These are phyloP conservation scores for Sebastes ruberrimus DNA, from an alignment of 2,797 vertebrate genomes.

Conservation along the genomic window DNA sequence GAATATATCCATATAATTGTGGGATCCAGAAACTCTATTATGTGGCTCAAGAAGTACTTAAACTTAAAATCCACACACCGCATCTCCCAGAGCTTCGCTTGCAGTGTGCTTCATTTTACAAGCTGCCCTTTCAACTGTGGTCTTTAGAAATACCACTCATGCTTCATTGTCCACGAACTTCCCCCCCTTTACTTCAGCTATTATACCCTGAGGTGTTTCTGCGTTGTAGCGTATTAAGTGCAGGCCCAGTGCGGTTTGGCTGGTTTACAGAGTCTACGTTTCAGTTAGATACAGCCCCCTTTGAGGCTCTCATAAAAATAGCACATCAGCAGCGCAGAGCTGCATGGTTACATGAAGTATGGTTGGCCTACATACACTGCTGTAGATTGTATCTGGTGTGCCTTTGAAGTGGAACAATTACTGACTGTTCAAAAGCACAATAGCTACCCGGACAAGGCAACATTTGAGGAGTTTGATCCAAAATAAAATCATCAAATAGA, in stretches of 20 bases:
- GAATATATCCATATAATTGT: neutral
- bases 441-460: conserved; percentile 3
- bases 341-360: conserved; percentile 55
- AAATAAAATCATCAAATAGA: conserved; percentile 24
- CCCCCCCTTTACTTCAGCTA: neutral
- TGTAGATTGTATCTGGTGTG: conserved; percentile 48
- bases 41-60: neutral
- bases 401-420: conserved; percentile 55
- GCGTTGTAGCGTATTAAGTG: conserved; percentile 26
- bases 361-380: conserved; percentile 76
- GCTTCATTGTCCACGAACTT: conserved; percentile 15
- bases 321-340: conserved; percentile 52
- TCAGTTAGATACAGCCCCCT: conserved; percentile 52
- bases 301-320: conserved; percentile 77
- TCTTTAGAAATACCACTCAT: conserved; percentile 34
- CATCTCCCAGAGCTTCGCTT: neutral
- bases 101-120: conserved; percentile 2
- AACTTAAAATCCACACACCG: neutral
- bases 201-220: conserved; percentile 1
- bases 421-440: conserved; percentile 19
- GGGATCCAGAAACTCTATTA: neutral
- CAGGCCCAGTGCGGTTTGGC: conserved; percentile 8
- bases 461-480: conserved; percentile 4
- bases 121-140: conserved; percentile 18
- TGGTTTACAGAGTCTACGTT: conserved; percentile 35